Percentiles rank a stretch among this genome's conserved stretches.
Evolutionary conservation across 2,113 vertebrate species (phyloP).

Genomic region (Rostratula benghalensis): DNA sequence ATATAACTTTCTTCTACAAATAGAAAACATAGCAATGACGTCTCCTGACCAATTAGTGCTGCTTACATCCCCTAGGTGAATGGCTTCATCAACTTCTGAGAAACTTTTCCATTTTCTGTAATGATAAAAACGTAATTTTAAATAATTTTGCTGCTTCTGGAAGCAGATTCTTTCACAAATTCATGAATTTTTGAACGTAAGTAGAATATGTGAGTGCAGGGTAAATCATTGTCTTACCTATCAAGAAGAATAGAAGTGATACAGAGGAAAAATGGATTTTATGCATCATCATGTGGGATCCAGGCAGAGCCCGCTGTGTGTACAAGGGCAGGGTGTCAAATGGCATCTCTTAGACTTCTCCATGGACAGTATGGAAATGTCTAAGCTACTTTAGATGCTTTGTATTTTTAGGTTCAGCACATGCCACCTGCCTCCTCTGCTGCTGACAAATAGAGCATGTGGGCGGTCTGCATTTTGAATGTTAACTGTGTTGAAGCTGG

Average conservation of each 20-base stretch:
- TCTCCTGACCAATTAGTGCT: neutral
- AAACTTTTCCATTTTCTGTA: neutral
- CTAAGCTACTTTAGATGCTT: neutral
- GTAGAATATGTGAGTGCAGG: neutral
- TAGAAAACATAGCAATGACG: rapidly evolving
- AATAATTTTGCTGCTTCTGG: neutral
- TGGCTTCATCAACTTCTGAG: neutral
- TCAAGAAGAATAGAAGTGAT: neutral
- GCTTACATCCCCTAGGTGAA: neutral
- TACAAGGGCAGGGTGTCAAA: neutral
- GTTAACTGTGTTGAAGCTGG: neutral
- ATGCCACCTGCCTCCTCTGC: neutral
- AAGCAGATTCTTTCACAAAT: neutral
- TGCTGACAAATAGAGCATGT: neutral
- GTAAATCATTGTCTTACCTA: rapidly evolving
- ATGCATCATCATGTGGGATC: rapidly evolving
- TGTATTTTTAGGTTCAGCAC: neutral
- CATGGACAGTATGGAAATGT: neutral
- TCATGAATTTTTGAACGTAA: neutral
- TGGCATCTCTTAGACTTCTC: neutral
- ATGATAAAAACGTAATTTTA: neutral
- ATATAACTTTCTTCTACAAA: neutral
- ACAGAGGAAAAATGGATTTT: neutral
- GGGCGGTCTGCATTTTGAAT: neutral
- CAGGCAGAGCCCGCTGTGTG: rapidly evolving